Conservation (phyloP, 2,888 invertebrate genomes). For the Pterostichus niger region DNA sequence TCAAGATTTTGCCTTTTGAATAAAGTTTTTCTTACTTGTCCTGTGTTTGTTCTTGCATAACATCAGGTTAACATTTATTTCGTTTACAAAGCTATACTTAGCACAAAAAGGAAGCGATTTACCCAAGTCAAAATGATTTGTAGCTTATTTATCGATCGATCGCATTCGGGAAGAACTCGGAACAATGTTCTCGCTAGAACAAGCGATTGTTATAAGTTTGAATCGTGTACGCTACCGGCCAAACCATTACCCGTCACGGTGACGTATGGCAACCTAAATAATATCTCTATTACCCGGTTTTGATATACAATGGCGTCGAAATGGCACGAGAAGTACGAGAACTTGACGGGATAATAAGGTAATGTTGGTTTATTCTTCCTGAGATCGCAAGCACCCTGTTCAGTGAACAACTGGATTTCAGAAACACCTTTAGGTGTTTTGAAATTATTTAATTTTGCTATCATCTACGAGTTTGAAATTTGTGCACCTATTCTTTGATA, state of each 20-base stretch:
- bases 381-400: background rate
- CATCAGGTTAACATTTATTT: background rate
- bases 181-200: slow-evolving; percentile 17
- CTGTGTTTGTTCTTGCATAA: slow-evolving; percentile 8
- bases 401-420: background rate
- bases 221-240: slow-evolving; percentile 62
- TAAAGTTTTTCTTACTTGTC: too few relatives aligned
- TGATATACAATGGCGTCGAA: slow-evolving; percentile 47
- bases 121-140: slow-evolving; percentile 46
- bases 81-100: slow-evolving; percentile 35
- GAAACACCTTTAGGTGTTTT: slow-evolving; percentile 10
- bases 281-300: slow-evolving; percentile 56
- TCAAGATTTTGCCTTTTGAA: too few relatives aligned
- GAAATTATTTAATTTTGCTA: slow-evolving; percentile 29
- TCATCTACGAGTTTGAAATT: slow-evolving; percentile 13
- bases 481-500: background rate
- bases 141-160: slow-evolving; percentile 45
- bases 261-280: slow-evolving; percentile 60
- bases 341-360: slow-evolving; percentile 54
- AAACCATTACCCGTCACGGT: slow-evolving; percentile 50
- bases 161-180: slow-evolving; percentile 41
- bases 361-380: slow-evolving; percentile 39
- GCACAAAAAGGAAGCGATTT: slow-evolving; percentile 55
- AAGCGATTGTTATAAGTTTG: slow-evolving; percentile 49
- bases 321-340: slow-evolving; percentile 30